These are phyloP conservation scores for Allacma fusca DNA, from an alignment of 2,888 invertebrate genomes.

Conservation along the genomic window DNA sequence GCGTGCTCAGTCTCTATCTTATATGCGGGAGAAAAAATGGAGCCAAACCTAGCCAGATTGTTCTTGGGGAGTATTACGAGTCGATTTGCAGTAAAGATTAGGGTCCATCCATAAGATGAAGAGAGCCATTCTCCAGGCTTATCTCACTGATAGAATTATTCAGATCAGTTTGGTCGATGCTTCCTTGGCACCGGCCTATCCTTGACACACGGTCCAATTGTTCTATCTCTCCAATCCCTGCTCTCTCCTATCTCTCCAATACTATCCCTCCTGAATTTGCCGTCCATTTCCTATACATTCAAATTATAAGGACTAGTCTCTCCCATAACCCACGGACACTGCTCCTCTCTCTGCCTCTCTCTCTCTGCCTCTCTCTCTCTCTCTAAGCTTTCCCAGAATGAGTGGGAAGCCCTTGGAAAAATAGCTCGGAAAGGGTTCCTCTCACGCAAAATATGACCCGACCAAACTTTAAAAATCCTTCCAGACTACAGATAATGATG, in stretches of 20 bases:
- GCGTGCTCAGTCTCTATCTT: conserved; percentile 46
- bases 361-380: background rate
- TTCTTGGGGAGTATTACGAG: conserved; percentile 61
- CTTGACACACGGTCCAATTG: conserved; percentile 25
- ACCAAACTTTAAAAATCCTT: background rate
- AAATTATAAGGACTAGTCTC: conserved; percentile 49
- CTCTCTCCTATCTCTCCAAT: conserved; percentile 25
- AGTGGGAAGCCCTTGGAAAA: background rate
- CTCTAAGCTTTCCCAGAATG: background rate
- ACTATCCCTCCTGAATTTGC: conserved; percentile 25
- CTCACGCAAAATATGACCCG: background rate
- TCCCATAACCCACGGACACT: background rate
- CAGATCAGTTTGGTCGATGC: conserved; percentile 58
- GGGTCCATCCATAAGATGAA: conserved; percentile 62
- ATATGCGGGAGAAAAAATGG: conserved; percentile 23
- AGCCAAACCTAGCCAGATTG: conserved; percentile 53
- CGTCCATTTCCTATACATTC: conserved; percentile 48
- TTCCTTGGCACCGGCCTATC: conserved; percentile 24
- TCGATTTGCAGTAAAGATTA: conserved; percentile 62
- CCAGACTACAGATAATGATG: conserved; percentile 40
- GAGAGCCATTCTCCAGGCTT: conserved; percentile 61
- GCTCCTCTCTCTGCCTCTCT: background rate
- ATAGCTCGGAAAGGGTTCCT: conserved; percentile 1
- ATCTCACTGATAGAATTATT: conserved; percentile 62
- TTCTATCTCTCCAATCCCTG: conserved; percentile 29